Base-by-base conservation (phyloP, 2,888 invertebrate genomes). In the Sclerodermus sp. region DNA sequence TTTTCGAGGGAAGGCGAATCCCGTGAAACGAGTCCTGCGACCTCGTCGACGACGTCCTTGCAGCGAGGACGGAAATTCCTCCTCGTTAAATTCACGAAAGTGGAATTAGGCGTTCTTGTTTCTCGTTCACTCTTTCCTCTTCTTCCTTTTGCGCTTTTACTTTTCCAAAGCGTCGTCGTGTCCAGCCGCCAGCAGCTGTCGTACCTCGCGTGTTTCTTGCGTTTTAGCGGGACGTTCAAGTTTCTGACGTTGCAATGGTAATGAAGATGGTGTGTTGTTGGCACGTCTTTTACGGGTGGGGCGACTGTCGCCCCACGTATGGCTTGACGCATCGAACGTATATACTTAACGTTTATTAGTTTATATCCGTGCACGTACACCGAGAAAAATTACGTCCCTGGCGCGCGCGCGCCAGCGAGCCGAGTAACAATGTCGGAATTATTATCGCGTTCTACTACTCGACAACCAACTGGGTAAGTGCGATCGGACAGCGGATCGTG, bases 211-310 rank as follows among this genome's bases (percentile, higher is more conserved):
- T 36, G 47, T 49, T 46, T 43, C 23, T 38, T 45, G 46, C 48
- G 48, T 36, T 45, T 55, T 40, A 60, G 50, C 47, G 45, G 42
- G 41, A 47, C 55, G 12, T 60, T 42, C 51, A 42, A 42, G 49
- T 47, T 45, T 58, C 53, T 68, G 60, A 67, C 67, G 66, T 67
- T 69, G 64, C 68, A 58, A 62, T 70, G 66, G 66, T 68, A 66
- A 68, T 73, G 67, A 69, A 64, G 68, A 56, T 62, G 56, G 53
- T 66, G 69, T 73, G 66, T 70, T 71, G 68, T 71, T 74, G 68
- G 73, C 72, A 76, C 74, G 72, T 66, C 60, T 60, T 34, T 62
- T 55, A 58, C 55, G 50, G n/a, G n/a, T 56, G 59, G 60, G 58
- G 51, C 56, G 53, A 60, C 60, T 61, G 62, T 60, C 53, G 58